A percentile compares a stretch with the other conserved stretches of the same genome.
Evolutionary conservation across 2,797 vertebrate species (phyloP).

Genomic region (Myioborus miniatus): DNA sequence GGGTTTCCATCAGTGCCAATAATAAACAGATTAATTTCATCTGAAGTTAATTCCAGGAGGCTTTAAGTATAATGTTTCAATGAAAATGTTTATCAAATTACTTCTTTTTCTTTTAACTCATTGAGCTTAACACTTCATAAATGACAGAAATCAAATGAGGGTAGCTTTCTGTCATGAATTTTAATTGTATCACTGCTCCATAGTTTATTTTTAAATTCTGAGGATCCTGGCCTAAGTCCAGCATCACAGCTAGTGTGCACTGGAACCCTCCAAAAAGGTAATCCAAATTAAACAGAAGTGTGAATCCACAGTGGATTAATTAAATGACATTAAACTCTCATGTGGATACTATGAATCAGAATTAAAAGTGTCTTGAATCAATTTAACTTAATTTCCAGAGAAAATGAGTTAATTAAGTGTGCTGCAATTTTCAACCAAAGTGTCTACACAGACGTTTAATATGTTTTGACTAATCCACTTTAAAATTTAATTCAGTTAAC

Average conservation of each 20-base stretch:
- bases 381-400: conserved; percentile 63
- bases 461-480: conserved; percentile 54
- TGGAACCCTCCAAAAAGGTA: conserved; percentile 47
- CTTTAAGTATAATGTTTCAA: neutral
- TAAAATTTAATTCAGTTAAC: conserved; percentile 56
- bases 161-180: neutral
- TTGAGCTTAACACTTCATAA: neutral
- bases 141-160: neutral
- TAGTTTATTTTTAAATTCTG: neutral
- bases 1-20: neutral
- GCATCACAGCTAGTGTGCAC: neutral
- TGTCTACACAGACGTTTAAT: conserved; percentile 39
- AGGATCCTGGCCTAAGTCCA: conserved; percentile 1
- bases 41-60: neutral
- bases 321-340: conserved; percentile 55
- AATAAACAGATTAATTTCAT: neutral
- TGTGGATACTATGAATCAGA: conserved; percentile 59
- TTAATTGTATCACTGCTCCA: neutral
- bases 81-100: neutral
- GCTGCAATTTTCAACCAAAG: conserved; percentile 47
- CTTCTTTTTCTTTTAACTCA: neutral
- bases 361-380: conserved; percentile 64
- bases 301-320: conserved; percentile 63
- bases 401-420: conserved; percentile 59
- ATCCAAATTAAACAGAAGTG: conserved; percentile 50